Evolutionary conservation across 1,140 invertebrate genomes (phyloP), one percentile per base, ranked within the genome.

Genomic region (Zaprionus kolodkinae): DNA sequence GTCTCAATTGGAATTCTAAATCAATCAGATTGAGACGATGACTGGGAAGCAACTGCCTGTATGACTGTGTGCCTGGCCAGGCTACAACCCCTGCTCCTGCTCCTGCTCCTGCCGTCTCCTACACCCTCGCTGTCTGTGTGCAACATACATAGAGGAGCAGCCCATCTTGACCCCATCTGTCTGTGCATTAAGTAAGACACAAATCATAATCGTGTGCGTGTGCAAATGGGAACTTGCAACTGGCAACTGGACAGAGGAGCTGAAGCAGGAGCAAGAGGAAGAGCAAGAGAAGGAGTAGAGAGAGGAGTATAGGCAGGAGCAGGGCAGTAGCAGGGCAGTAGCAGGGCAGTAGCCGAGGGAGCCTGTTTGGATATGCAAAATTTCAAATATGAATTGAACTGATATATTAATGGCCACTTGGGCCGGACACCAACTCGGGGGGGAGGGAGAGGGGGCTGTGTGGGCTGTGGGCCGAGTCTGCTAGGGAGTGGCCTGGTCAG

Each of bases 1-100:
- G 88, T 91, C 88, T 91, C 88, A 91, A 91, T 91, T 91, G 88
- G 86, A 91, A 91, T 91, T 91, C 88, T 91, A 91, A 91, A 91
- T 91, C 88, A 91, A 91, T 91, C 88, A 91, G 88, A 91, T 91
- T 91, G 87, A 91, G 83, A 91, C 81, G 85, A 85, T 76, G 80
- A 81, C 77, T 74, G 63, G 65, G 71, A 27, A 52, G 57, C 72
- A 69, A 63, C 50, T 70, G 57, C 5, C 33, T 35, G 33, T 54
- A 7, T 27, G 21, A 33, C 6, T 35, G 33, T 54, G 11, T 27
- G 21, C 40, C 6, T 15, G 7, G 40, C 40, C 40, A 45, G 40
- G n/a, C 40, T 7, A 2, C 5, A 0, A 6, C 7, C 21, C n/a
- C 55, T 27, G 13, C 17, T 15, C 56, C 56, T 56, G 17, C 33